A percentile compares a stretch with the other conserved stretches of the same genome.
These are phyloP conservation scores for Lepidocyrtoides sp. DNA, from an alignment of 2,888 invertebrate species.

Conservation along the genomic window DNA sequence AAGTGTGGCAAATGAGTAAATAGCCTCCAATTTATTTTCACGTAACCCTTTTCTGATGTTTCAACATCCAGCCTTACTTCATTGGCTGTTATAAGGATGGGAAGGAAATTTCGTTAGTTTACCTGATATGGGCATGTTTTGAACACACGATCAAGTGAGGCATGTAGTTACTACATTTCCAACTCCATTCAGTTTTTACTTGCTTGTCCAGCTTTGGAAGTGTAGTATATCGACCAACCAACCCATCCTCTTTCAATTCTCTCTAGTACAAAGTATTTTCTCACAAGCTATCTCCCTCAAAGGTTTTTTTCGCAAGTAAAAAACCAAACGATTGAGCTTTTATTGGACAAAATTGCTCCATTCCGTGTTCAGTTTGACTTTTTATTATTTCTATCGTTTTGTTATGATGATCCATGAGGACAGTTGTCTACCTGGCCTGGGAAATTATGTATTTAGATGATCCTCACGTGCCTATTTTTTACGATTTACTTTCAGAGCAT, in stretches of 20 bases:
- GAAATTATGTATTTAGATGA: not conserved
- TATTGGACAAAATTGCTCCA: conserved; percentile 73
- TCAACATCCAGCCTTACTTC: too few relatives aligned
- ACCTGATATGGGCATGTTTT: too few relatives aligned
- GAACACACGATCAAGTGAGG: too few relatives aligned
- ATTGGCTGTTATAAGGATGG: too few relatives aligned
- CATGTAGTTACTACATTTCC: too few relatives aligned
- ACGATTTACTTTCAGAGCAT: not conserved
- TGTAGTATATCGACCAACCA: not conserved
- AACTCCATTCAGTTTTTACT: too few relatives aligned
- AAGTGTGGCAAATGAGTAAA: not conserved
- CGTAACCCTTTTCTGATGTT: not conserved
- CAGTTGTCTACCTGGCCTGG: not conserved
- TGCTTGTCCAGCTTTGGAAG: too few relatives aligned
- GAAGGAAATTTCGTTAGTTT: too few relatives aligned
- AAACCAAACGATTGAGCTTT: conserved; percentile 6
- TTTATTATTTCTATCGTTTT: not conserved
- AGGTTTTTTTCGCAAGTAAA: not conserved
- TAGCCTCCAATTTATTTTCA: not conserved
- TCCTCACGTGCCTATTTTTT: not conserved
- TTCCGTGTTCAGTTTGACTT: conserved; percentile 24
- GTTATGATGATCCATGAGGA: not conserved
- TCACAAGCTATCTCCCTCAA: not conserved
- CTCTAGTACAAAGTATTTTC: too few relatives aligned
- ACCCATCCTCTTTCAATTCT: too few relatives aligned